A percentile compares a stretch with the other conserved stretches of the same genome.
Evolutionary conservation across 2,888 invertebrate genomes (phyloP).

Genomic region (Epiblema foenella): DNA sequence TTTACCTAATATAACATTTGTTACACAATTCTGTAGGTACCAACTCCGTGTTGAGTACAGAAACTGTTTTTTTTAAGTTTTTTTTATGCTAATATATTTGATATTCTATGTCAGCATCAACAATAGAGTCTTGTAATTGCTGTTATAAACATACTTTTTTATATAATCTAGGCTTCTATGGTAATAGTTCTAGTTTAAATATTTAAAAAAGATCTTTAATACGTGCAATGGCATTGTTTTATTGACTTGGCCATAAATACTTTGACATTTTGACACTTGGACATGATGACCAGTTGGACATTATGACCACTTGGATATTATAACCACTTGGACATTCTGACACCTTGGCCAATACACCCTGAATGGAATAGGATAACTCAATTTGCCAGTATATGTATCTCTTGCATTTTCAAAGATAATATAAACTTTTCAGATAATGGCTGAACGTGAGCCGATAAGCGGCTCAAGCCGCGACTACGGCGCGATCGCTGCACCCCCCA

Average conservation of each 20-base stretch:
- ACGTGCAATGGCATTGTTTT: too few relatives aligned
- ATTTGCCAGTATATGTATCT: neutral
- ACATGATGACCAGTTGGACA: too few relatives aligned
- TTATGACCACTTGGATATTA: too few relatives aligned
- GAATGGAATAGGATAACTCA: neutral
- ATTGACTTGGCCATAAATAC: too few relatives aligned
- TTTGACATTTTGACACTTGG: too few relatives aligned
- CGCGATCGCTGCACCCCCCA: slow-evolving; percentile 83
- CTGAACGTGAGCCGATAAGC: slow-evolving; percentile 74
- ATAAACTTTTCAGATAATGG: slow-evolving; percentile 56
- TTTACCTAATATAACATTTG: neutral
- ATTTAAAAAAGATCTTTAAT: too few relatives aligned
- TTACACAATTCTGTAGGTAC: neutral
- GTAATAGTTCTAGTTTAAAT: too few relatives aligned
- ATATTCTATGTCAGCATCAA: neutral
- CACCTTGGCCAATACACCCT: too few relatives aligned
- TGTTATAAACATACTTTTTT: too few relatives aligned
- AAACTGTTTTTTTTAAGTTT: neutral
- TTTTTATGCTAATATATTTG: neutral
- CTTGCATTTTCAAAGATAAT: neutral
- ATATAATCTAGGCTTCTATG: too few relatives aligned
- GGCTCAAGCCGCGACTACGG: slow-evolving; percentile 76
- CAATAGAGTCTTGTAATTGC: neutral
- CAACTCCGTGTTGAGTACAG: neutral
- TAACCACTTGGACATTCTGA: too few relatives aligned